These are phyloP conservation scores for roundworm (Caenorhabditis elegans) DNA, from an alignment of 1,140 invertebrate genomes.

Conservation along the genomic window WBcel235 BX284602.5:10399001-10399500, in stretches of 20 bases:
- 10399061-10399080: conserved; percentile 2
- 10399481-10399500: no score
- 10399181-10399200: background rate
- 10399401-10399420: no score
- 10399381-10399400: background rate
- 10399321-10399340: background rate
- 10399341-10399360: background rate
- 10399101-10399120: conserved; percentile 14
- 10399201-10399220: no score
- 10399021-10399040: conserved; percentile 8
- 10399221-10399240: background rate
- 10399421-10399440: no score
- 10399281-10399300: no score
- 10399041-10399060: background rate
- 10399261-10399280: no score
- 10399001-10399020: conserved; percentile 18
- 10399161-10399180: background rate
- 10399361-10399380: background rate
- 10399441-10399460: no score
- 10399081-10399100: conserved; percentile 6
- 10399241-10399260: no score
- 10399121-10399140: background rate
- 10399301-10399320: background rate
- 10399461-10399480: no score
- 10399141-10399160: background rate